Conservation (phyloP, 2,113 vertebrate species). For the Pelvicachromis taeniatus region DNA sequence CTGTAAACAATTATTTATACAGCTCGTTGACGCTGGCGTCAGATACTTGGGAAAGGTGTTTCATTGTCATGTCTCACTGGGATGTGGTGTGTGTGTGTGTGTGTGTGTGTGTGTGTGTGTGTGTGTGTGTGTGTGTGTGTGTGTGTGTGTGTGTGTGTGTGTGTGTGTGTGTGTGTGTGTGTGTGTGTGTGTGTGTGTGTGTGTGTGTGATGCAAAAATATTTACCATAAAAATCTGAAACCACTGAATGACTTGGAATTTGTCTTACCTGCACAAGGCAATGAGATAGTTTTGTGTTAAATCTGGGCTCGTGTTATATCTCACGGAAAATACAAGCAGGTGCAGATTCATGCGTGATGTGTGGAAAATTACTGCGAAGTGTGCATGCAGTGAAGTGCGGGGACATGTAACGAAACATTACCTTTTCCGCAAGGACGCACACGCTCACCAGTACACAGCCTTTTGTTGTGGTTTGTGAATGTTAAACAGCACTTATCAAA, state of each 20-base stretch:
- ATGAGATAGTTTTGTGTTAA: not conserved
- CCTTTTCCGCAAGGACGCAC: not conserved
- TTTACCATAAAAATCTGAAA: not conserved
- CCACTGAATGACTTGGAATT: not conserved
- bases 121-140: no score
- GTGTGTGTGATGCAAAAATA: not conserved
- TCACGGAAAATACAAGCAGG: not conserved
- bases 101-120: no score
- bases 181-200: no score
- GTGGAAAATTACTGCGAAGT: not conserved
- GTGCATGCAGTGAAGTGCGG: not conserved
- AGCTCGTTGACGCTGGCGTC: no score
- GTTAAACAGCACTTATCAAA: slow-evolving; percentile 36
- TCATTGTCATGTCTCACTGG: no score
- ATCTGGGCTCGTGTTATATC: not conserved
- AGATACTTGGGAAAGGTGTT: no score
- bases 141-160: not conserved
- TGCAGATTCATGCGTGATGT: not conserved
- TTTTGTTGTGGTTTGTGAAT: slow-evolving; percentile 45
- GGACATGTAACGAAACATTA: not conserved
- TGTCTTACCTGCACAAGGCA: not conserved
- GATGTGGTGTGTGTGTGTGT: no score
- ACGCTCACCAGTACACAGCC: not conserved
- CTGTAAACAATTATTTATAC: no score
- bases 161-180: rapidly evolving